Evolutionary conservation across 2,797 vertebrate genomes (phyloP), one percentile per base, ranked within the genome.

Genomic region (Melanotaenia pygmaea): DNA sequence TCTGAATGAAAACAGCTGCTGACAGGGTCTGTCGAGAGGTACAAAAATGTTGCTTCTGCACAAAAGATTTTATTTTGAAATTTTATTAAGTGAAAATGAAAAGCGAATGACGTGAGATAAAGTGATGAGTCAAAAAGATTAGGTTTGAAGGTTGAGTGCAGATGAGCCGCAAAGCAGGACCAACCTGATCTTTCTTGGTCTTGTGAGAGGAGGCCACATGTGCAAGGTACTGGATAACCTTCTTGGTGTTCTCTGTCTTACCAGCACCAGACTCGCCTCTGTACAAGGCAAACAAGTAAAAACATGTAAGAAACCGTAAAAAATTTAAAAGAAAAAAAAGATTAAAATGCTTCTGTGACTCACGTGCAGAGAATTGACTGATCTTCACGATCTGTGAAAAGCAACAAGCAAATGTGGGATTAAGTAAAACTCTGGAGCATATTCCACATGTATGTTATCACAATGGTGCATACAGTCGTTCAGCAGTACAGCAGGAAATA

Each of bases 281-380:
- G 20, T 18, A 28, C 37, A 20, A 40, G 4, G 64, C 35, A 74
- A 30, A 81, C 4, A 9, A 40, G 35, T 67, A 53, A 38, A 45
- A 7, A 47, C 13, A 43, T 1, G 18, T 59, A 13, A 20, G n/a
- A 40, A 20, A 61, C 18, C 20, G 16, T 16, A 53, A 16, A 2
- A 12, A 2, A 30, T 20, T 30, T 10, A 30, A 40, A 40, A 16
- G 7, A 30, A 30, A 20, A 34, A 14, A 11, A 57, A 32, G n/a
- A 40, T 45, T 38, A 50, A 56, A 10, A 18, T 59, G 38, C 38
- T 34, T 90, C 3, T 71, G 63, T 80, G 85, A 98, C 98, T 98
- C 94, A 99, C 98, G 98, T 99, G 98, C 98, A 99, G 83, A 99
- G 94, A 84, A 99, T 99, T 87, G 98, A 98, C 90, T 99, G 98